phyloP scores from a whole-genome alignment of 2,113 vertebrate species.

The Cyrtonyx montezumae region DNA sequence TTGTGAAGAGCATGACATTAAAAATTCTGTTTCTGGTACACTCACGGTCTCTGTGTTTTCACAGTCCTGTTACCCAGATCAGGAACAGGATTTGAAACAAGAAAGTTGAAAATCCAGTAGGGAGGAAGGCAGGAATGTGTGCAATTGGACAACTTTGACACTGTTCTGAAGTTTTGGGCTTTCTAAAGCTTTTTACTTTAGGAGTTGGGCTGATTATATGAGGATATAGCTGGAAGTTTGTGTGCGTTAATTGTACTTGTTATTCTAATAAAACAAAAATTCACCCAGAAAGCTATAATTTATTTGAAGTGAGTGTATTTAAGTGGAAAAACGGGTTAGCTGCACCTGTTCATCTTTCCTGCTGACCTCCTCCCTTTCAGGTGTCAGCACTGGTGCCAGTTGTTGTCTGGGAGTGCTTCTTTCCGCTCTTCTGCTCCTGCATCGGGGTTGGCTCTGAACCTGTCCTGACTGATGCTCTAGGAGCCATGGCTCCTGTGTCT shows the following conservation, averaged over 20 bases:
- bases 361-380: not conserved
- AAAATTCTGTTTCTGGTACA: not conserved
- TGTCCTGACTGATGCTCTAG: not conserved
- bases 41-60: not conserved
- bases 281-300: not conserved
- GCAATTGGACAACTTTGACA: not conserved
- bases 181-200: not conserved
- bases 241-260: not conserved
- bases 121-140: rapidly evolving
- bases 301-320: not conserved
- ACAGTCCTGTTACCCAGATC: not conserved
- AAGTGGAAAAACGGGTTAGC: constrained; percentile 14
- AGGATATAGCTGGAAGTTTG: not conserved
- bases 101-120: not conserved
- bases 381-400: not conserved
- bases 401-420: not conserved
- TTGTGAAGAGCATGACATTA: not conserved
- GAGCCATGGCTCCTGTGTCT: not conserved
- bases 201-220: not conserved
- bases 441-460: not conserved
- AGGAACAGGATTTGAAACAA: not conserved
- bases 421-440: not conserved
- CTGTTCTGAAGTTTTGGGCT: not conserved
- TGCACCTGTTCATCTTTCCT: not conserved
- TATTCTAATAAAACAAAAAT: not conserved